Percentiles rank a stretch among this genome's conserved stretches.
Evolutionary conservation across 2,888 invertebrate species (phyloP).

Genomic region (Agonopterix heracliana): DNA sequence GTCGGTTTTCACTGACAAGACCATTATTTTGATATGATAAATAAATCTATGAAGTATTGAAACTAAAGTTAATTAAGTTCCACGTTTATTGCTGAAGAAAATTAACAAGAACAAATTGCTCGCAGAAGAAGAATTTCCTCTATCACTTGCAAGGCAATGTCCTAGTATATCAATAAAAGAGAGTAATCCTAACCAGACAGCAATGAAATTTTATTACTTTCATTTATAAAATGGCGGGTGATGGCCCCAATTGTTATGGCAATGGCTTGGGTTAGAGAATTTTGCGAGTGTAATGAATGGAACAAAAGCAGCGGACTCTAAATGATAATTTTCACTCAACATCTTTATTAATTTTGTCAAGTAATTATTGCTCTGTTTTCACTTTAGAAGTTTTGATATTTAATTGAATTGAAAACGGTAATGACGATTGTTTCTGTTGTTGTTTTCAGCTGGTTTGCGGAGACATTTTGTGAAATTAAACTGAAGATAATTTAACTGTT

Average conservation of each 20-base stretch:
- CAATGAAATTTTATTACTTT: constrained; percentile 12
- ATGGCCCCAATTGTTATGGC: constrained; percentile 7
- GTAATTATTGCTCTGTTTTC: not conserved
- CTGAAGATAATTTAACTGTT: no score
- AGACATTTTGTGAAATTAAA: no score
- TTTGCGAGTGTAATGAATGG: constrained; percentile 1
- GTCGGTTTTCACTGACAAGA: no score
- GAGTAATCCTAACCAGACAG: not conserved
- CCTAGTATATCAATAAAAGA: not conserved
- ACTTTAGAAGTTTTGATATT: not conserved
- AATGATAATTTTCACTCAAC: constrained; percentile 5
- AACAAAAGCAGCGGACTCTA: not conserved
- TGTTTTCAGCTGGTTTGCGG: no score
- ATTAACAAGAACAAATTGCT: no score
- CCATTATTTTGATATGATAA: no score
- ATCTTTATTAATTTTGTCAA: constrained; percentile 2
- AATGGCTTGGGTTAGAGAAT: constrained; percentile 2
- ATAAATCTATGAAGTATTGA: no score
- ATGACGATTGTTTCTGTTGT: no score
- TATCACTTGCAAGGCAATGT: not conserved
- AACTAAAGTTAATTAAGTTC: no score
- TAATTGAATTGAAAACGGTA: not conserved
- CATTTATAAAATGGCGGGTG: constrained; percentile 9
- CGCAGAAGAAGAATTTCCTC: no score
- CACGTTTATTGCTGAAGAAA: no score